A percentile compares a stretch with the other conserved stretches of the same genome.
These are phyloP conservation scores for Hippolais icterina DNA, from an alignment of 2,113 vertebrate species.

Conservation along the genomic window DNA sequence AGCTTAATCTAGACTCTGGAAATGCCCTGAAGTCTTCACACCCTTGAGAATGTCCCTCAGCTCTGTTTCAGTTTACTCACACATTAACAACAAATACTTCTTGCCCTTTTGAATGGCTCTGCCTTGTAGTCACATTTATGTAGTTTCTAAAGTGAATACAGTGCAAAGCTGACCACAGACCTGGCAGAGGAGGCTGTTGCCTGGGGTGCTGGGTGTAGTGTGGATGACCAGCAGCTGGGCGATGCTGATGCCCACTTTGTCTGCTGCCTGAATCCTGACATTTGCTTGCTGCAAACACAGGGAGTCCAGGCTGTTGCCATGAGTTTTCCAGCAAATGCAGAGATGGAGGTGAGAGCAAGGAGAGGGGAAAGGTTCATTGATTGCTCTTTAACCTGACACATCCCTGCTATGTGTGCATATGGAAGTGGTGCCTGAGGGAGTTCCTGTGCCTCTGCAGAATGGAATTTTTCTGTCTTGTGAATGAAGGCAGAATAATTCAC, in stretches of 20 bases:
- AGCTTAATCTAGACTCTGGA: background rate
- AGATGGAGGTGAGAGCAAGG: background rate
- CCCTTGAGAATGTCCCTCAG: background rate
- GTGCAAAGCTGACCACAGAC: background rate
- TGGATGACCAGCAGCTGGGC: background rate
- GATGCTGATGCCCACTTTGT: background rate
- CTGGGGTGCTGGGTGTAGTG: background rate
- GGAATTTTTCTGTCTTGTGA: background rate
- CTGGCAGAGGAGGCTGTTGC: background rate
- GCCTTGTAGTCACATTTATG: background rate
- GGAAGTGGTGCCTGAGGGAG: background rate
- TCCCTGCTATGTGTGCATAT: accelerated
- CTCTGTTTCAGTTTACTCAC: background rate
- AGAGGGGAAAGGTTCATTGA: background rate
- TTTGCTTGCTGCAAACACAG: background rate
- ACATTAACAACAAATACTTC: background rate
- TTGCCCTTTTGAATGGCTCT: background rate
- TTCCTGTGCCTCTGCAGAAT: background rate
- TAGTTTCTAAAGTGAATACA: background rate
- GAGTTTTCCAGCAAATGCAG: background rate
- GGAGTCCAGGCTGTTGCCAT: background rate
- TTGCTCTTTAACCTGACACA: background rate
- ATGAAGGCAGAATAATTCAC: background rate
- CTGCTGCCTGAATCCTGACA: background rate
- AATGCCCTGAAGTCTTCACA: background rate